Conservation (phyloP, 1,140 invertebrate species). For the Bombyx mandarina region DNA sequence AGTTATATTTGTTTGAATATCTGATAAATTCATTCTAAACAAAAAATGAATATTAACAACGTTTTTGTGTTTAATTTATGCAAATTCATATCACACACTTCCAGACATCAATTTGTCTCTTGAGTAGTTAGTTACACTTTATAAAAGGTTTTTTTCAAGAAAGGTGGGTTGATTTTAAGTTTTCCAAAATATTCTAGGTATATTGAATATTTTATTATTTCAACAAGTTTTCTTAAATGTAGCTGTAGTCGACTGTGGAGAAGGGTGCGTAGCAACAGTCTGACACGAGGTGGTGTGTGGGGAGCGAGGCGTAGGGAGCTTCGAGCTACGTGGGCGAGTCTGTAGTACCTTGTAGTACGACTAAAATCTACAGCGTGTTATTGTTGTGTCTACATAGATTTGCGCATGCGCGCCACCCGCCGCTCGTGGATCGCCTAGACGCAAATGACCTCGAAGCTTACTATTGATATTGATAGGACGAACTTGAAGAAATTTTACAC, state of each 20-base stretch:
- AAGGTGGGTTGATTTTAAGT: no score
- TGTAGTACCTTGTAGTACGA: constrained; percentile 66
- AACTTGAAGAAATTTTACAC: no score
- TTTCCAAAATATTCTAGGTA: no score
- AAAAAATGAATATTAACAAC: no score
- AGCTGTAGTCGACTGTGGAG: constrained; percentile 7
- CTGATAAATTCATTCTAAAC: no score
- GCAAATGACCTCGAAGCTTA: constrained; percentile 49
- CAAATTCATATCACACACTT: no score
- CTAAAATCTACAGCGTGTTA: constrained; percentile 40
- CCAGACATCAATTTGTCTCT: no score
- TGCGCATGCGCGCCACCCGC: constrained; percentile 45
- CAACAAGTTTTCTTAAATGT: constrained; percentile 13
- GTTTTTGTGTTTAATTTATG: no score
- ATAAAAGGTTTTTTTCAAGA: no score
- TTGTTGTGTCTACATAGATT: constrained; percentile 52
- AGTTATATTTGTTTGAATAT: no score
- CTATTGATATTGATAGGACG: constrained; percentile 31
- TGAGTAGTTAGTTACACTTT: no score
- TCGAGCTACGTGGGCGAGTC: constrained; percentile 61
- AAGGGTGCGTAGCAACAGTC: constrained; percentile 38
- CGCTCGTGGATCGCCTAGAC: constrained; percentile 17
- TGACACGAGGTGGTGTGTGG: constrained; percentile 13
- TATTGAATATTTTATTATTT: constrained; percentile 13
- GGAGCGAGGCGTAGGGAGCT: constrained; percentile 12